Evolutionary conservation across 2,797 vertebrate species (phyloP).

Genomic region (Brachymystax lenok): DNA sequence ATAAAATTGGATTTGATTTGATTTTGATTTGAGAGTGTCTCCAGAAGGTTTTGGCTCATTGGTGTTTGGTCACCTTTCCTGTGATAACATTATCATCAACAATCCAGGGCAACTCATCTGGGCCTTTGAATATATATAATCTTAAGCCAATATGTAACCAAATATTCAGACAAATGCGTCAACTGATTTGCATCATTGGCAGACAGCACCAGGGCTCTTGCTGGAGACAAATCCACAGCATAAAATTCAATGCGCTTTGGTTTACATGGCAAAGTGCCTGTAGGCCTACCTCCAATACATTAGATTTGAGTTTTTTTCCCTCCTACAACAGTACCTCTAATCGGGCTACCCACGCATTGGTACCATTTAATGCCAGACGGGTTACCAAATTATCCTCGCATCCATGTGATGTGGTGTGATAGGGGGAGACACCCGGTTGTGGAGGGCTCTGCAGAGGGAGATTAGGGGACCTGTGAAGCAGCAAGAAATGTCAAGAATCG

Average conservation of each 20-base stretch:
- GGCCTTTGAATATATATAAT: background rate
- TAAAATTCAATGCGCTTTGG: background rate
- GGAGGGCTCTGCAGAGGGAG: slow-evolving; percentile 18
- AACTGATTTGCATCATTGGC: background rate
- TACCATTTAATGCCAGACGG: slow-evolving; percentile 1
- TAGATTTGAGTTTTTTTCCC: background rate
- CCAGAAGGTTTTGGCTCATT: background rate
- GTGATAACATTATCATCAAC: background rate
- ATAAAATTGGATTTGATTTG: no score
- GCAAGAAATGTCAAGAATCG: slow-evolving; percentile 27
- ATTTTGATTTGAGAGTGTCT: background rate
- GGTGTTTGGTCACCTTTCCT: background rate
- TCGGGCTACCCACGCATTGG: background rate
- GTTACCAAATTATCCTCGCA: background rate
- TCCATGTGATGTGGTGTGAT: background rate
- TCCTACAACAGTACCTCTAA: background rate
- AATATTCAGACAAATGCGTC: slow-evolving; percentile 14
- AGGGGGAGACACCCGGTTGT: background rate
- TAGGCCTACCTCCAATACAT: background rate
- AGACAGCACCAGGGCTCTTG: background rate
- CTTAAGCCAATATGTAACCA: background rate
- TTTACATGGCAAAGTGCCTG: background rate
- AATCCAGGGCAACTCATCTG: background rate
- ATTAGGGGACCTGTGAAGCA: slow-evolving; percentile 18
- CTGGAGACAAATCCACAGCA: background rate